Base-by-base conservation (phyloP, 37 sponge, comb jelly and placozoan genomes). In the Geodia barretti region DNA sequence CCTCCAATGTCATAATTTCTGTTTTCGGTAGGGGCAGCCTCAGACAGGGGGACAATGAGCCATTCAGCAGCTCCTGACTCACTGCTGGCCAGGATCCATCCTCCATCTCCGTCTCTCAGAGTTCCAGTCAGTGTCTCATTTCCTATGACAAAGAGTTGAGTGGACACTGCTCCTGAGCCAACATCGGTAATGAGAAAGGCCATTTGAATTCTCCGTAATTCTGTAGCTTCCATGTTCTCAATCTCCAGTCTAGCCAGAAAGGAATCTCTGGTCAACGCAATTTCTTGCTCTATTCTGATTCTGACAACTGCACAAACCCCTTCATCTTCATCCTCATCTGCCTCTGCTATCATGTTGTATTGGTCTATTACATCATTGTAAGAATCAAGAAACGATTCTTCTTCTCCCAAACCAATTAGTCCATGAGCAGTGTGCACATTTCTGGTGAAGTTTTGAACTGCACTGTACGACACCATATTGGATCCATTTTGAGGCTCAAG, bases 261-360 rank as follows among this genome's bases (percentile, higher is more conserved):
- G 59, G 82, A 73, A 72, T 71, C 73, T 58, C 82, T 37, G 20
- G 82, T 81, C 4, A 81, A 31, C 1, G 82, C 82, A 21, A 81
- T 40, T 61, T 81, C 82, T 32, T 81, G 82, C 36, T 81, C 73
- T 62, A 81, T 72, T 19, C 82, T 39, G 26, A 81, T 72, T 60
- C 82, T 81, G 24, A 81, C 82, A 35, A 81, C 64, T 26, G 82
- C 82, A 60, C 82, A 81, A 2, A 81, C 73, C 14, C 82, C 82
- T 25, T 2, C 82, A 39, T 60, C 82, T 34, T 59, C 64, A 33
- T 81, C 82, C 2, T 60, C 9, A 17, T 72, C 73, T 25, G 62
- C 25, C n/a, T 72, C 37, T 35, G 61, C 62, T 1, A 72, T 31
- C 1, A 72, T 73, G 38, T 72, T 62, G 1, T n/a, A 17, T n/a